phyloP scores from a whole-genome alignment of 2,888 invertebrate genomes.

The Sipunculus nudus region DNA sequence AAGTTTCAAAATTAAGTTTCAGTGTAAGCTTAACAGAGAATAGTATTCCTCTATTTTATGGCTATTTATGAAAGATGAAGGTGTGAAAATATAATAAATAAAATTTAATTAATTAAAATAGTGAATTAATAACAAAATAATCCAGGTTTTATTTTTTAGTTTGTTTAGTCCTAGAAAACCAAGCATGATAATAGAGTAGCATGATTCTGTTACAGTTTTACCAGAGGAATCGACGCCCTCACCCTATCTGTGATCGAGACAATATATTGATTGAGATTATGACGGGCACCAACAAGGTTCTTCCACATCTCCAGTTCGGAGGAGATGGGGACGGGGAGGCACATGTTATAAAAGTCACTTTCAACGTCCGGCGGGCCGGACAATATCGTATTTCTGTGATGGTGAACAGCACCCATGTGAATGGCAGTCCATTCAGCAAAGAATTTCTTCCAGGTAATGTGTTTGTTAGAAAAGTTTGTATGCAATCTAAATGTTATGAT shows the following conservation, averaged over 20 bases:
- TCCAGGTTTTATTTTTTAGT: too few species aligned
- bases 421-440: constrained; percentile 86
- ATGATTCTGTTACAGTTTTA: constrained; percentile 66
- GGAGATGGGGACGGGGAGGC: constrained; percentile 85
- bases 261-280: constrained; percentile 87
- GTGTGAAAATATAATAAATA: too few species aligned
- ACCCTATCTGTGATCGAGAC: constrained; percentile 93
- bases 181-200: too few species aligned
- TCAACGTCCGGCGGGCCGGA: constrained; percentile 90
- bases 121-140: too few species aligned
- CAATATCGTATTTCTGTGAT: constrained; percentile 86
- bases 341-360: constrained; percentile 88
- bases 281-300: constrained; percentile 83
- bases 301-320: constrained; percentile 86
- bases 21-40: too few species aligned
- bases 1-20: too few species aligned
- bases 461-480: too few species aligned
- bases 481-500: too few species aligned
- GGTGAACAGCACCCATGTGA: constrained; percentile 80
- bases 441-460: constrained; percentile 80
- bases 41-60: too few species aligned
- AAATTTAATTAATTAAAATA: too few species aligned
- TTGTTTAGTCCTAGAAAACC: too few species aligned
- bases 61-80: too few species aligned
- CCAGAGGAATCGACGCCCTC: constrained; percentile 92